Percentiles rank a stretch among this genome's conserved stretches.
These are phyloP conservation scores for Andrena chrysosceles DNA, from an alignment of 2,888 invertebrate species.

Conservation along the genomic window DNA sequence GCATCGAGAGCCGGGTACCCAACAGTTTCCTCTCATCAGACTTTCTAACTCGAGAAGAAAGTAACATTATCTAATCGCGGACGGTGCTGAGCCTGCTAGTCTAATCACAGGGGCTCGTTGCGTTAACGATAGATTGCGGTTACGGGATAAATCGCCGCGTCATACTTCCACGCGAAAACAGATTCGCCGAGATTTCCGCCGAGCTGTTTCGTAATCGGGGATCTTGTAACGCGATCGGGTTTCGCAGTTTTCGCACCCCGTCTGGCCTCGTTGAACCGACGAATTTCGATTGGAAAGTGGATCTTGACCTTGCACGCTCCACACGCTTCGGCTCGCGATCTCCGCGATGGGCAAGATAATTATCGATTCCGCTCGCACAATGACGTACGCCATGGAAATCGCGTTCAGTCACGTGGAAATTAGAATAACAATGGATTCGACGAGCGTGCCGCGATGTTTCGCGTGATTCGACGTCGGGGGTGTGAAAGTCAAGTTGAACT, in stretches of 20 bases:
- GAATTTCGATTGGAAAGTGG: not conserved
- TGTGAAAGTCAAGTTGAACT: slow-evolving; percentile 69
- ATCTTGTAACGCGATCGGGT: not conserved
- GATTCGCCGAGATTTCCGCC: too few relatives aligned
- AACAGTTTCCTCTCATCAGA: slow-evolving; percentile 66
- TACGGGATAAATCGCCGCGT: slow-evolving; percentile 57
- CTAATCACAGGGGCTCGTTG: slow-evolving; percentile 42
- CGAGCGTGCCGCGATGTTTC: slow-evolving; percentile 9
- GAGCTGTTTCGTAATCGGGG: slow-evolving; percentile 22
- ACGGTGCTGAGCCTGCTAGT: slow-evolving; percentile 2
- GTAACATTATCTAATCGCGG: slow-evolving; percentile 80
- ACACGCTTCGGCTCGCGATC: not conserved
- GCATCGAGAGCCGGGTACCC: not conserved
- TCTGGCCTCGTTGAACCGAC: not conserved
- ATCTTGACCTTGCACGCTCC: slow-evolving; percentile 12
- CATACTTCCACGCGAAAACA: slow-evolving; percentile 10
- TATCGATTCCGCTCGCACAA: slow-evolving; percentile 49
- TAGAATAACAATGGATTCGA: slow-evolving; percentile 52
- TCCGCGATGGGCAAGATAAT: not conserved
- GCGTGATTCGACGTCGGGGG: slow-evolving; percentile 1
- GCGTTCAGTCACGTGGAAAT: slow-evolving; percentile 40
- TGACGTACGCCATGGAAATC: not conserved
- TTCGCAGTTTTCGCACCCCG: too few relatives aligned
- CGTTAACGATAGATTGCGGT: slow-evolving; percentile 70
- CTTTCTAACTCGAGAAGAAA: slow-evolving; percentile 82